Conservation (phyloP, 1,140 invertebrate species). For the Lasioglossum baleicum region DNA sequence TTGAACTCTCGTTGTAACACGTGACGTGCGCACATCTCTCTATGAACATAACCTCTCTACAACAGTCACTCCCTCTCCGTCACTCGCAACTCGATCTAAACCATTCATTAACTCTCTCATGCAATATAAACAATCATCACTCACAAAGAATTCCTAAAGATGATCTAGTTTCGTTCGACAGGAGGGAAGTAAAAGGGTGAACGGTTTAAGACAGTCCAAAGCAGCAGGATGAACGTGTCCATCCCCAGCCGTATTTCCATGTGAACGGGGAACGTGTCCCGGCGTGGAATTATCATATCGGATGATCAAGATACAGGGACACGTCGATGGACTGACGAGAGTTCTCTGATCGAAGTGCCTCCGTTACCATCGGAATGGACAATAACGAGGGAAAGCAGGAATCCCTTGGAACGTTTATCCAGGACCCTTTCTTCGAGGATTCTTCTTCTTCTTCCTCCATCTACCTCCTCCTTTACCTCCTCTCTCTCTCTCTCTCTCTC, state of each 20-base stretch:
- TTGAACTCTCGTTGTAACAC: no score
- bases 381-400: conserved; percentile 13
- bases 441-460: neutral
- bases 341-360: conserved; percentile 13
- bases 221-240: neutral
- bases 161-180: no score
- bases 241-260: neutral
- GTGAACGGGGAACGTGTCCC: neutral
- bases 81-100: no score
- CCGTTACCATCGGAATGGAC: conserved; percentile 34
- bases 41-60: no score
- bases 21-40: no score
- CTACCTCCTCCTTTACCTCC: neutral
- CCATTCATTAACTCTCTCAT: no score
- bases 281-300: neutral
- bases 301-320: neutral
- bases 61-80: no score
- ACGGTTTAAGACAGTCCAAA: no score
- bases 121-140: no score
- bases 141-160: no score
- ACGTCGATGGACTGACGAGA: conserved; percentile 12
- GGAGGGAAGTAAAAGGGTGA: no score
- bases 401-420: neutral
- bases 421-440: conserved; percentile 15
- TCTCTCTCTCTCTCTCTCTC: no score